phyloP scores from a whole-genome alignment of 2,797 vertebrate genomes.

The Stomatorhinus walkeri region DNA sequence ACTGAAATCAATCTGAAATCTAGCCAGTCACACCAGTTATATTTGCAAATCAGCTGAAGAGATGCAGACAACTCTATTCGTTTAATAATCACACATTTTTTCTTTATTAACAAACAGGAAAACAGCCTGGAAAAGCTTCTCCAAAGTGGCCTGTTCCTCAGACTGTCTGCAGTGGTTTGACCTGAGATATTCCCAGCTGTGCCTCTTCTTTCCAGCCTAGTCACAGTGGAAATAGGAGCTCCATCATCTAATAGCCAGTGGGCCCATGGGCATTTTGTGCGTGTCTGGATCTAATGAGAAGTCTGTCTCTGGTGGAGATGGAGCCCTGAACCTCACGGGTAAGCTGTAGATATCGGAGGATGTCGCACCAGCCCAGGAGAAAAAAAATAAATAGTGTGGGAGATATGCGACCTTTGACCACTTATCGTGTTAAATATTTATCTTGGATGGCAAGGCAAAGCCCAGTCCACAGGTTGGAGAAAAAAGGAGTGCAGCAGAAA shows the following conservation, averaged over 20 bases:
- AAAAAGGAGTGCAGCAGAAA: not conserved
- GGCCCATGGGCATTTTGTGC: not conserved
- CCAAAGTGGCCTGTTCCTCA: not conserved
- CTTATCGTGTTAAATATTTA: conserved; percentile 18
- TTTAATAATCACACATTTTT: not conserved
- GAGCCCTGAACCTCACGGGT: not conserved
- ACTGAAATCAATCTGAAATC: not conserved
- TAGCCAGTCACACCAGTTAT: not conserved
- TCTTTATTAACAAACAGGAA: not conserved
- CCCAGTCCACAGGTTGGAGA: not conserved
- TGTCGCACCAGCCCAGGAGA: not conserved
- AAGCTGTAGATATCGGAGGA: not conserved
- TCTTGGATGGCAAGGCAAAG: not conserved
- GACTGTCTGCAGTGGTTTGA: not conserved
- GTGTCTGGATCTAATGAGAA: not conserved
- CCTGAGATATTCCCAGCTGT: not conserved
- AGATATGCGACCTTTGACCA: not conserved
- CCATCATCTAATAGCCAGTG: not conserved
- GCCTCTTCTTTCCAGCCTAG: not conserved
- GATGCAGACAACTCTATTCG: not conserved
- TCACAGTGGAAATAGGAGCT: not conserved
- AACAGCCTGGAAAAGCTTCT: not conserved
- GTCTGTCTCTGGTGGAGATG: not conserved
- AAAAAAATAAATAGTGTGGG: not conserved
- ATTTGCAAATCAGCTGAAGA: not conserved